Conservation (phyloP, 2,888 invertebrate genomes). For the Drosophila meridiana region DNA sequence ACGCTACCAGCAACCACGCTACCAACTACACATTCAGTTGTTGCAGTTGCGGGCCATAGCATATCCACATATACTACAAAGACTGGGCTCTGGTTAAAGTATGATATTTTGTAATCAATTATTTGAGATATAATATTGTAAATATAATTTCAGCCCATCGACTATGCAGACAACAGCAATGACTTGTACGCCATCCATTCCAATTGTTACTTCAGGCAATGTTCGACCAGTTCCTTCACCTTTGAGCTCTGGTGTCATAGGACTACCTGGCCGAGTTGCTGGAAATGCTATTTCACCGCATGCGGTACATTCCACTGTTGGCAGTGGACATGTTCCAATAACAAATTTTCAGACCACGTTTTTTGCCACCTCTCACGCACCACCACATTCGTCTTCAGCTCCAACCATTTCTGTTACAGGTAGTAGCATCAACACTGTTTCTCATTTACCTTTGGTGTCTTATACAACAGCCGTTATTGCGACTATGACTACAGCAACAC, state of each 20-base stretch:
- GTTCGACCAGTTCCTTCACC: conserved; percentile 87
- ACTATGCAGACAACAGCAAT: conserved; percentile 72
- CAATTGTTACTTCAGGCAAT: conserved; percentile 84
- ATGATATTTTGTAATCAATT: conserved; percentile 14
- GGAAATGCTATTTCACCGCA: conserved; percentile 86
- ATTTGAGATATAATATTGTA: background rate
- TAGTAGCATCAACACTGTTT: conserved; percentile 37
- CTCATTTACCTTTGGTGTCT: conserved; percentile 41
- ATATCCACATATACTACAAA: conserved; percentile 75
- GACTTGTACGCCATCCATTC: conserved; percentile 83
- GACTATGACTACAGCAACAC: conserved; percentile 52
- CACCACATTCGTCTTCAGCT: conserved; percentile 78
- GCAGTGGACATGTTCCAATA: conserved; percentile 44
- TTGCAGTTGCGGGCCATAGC: conserved; percentile 32
- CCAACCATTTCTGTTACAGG: conserved; percentile 23
- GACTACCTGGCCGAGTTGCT: conserved; percentile 73
- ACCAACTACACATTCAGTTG: conserved; percentile 45
- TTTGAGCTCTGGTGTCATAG: conserved; percentile 49
- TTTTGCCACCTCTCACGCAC: conserved; percentile 88
- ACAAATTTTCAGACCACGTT: conserved; percentile 88
- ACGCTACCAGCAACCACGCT: conserved; percentile 33
- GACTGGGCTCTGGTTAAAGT: conserved; percentile 83
- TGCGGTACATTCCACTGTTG: conserved; percentile 84
- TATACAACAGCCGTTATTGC: conserved; percentile 52
- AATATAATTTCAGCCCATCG: conserved; percentile 41